phyloP scores from a whole-genome alignment of 1,140 invertebrate species.

The Brachionus koreanus region DNA sequence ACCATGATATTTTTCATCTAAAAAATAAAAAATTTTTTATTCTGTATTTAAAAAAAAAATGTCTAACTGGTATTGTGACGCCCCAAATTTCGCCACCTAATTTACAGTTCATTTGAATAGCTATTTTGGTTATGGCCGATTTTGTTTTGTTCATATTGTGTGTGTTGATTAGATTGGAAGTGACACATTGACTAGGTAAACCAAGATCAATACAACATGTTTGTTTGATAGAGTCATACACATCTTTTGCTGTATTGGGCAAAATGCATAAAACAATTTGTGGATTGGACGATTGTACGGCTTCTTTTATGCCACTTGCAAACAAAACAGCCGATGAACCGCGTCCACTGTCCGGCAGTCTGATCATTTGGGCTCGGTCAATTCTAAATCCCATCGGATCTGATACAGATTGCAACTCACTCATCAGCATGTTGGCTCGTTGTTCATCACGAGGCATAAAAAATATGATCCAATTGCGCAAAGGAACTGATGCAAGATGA shows the following conservation, averaged over 20 bases:
- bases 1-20: conserved; percentile 30
- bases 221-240: conserved; percentile 29
- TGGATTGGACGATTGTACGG: not conserved
- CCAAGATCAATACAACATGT: conserved; percentile 15
- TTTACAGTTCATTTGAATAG: conserved; percentile 91
- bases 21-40: not conserved
- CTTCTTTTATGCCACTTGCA: conserved; percentile 8
- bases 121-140: conserved; percentile 78
- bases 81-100: conserved; percentile 85
- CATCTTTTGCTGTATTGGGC: conserved; percentile 42
- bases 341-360: conserved; percentile 5
- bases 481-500: not conserved
- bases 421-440: conserved; percentile 17
- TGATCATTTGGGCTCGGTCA: conserved; percentile 21
- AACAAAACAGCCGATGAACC: conserved; percentile 10
- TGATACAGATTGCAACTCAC: not conserved
- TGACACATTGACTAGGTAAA: conserved; percentile 36
- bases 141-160: conserved; percentile 48
- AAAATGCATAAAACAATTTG: conserved; percentile 67
- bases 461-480: conserved; percentile 44
- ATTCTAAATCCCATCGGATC: conserved; percentile 42
- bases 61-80: conserved; percentile 69
- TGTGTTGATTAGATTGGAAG: conserved; percentile 50
- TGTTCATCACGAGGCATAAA: conserved; percentile 11
- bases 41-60: not conserved